These are phyloP conservation scores for Bombus confusus DNA, from an alignment of 1,140 invertebrate species.

Conservation along the genomic window DNA sequence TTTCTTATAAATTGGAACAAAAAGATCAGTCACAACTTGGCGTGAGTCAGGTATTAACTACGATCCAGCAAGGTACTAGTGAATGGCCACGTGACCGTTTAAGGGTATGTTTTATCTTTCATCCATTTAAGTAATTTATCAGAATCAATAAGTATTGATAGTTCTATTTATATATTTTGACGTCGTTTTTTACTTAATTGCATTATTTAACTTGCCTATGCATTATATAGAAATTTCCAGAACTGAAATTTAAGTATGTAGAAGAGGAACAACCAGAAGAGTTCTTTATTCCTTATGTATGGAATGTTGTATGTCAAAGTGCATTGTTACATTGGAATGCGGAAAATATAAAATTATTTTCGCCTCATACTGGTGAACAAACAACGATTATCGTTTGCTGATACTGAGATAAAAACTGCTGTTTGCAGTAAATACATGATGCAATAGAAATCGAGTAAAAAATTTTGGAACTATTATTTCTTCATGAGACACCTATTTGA, in stretches of 20 bases:
- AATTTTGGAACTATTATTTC: slow-evolving; percentile 48
- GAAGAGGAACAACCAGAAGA: slow-evolving; percentile 99
- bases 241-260: slow-evolving; percentile 99
- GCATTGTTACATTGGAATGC: slow-evolving; percentile 92
- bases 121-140: no score
- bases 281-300: slow-evolving; percentile 99
- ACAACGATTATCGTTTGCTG: slow-evolving; percentile 81
- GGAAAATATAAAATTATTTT: slow-evolving; percentile 83
- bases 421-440: slow-evolving; percentile 44
- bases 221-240: slow-evolving; percentile 95
- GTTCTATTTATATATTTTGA: neutral
- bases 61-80: slow-evolving; percentile 93
- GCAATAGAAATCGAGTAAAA: slow-evolving; percentile 19
- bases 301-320: slow-evolving; percentile 93
- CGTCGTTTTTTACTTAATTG: neutral
- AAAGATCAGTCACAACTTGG: slow-evolving; percentile 86
- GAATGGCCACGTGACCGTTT: slow-evolving; percentile 96
- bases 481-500: slow-evolving; percentile 26
- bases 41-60: slow-evolving; percentile 91
- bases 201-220: slow-evolving; percentile 22
- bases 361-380: slow-evolving; percentile 76
- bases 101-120: slow-evolving; percentile 85
- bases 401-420: slow-evolving; percentile 69
- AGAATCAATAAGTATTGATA: neutral
- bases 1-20: slow-evolving; percentile 90